Evolutionary conservation across 2,888 invertebrate genomes (phyloP), one percentile per base, ranked within the genome.

Genomic region (Trisateles emortualis): DNA sequence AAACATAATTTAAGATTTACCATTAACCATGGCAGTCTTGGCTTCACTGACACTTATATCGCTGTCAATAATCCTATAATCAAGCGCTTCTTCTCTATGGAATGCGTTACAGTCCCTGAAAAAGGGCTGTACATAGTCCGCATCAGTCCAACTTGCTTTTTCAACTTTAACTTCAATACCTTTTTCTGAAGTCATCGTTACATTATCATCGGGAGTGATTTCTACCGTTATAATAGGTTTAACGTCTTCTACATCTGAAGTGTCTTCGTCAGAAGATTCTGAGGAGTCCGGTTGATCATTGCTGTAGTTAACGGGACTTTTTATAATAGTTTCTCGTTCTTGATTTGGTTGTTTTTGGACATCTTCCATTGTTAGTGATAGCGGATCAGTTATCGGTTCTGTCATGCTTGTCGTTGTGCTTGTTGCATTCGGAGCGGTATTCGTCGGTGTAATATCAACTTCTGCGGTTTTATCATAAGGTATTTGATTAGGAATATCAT

Each of bases 31-130:
- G 19, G 68, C 73, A 16, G 76, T 62, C 1, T 56, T 67, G 0
- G 91, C 92, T 44, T 77, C 78, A 1, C 56, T 54, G 0, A 87
- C 53, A 63, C 88, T 87, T n/a, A 33, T 72, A 1, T 83, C 84
- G 0, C 75, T 65, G 17, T 81, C 78, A 39, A 87, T 59, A 14
- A 90, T 67, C 5, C 66, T 63, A 0, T 40, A 57, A 46, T 78
- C 67, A 0, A 49, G 39, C 0, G 63, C 67, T 35, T 78, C 69
- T 0, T 82, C 79, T 19, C 70, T 72, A 0, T 59, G 52, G 0
- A 83, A 65, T 0, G 86, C 88, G 40, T 85, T 77, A 8, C 48
- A 24, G 46, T 92, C 92, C 32, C 74, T 79, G 3, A 74, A 64
- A 52, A 86, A 91, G 0, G 89, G 88, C 0, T 54, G 42, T 9